These are phyloP conservation scores for Pycnonotus jocosus DNA, from an alignment of 2,113 vertebrate genomes.

Conservation along the genomic window DNA sequence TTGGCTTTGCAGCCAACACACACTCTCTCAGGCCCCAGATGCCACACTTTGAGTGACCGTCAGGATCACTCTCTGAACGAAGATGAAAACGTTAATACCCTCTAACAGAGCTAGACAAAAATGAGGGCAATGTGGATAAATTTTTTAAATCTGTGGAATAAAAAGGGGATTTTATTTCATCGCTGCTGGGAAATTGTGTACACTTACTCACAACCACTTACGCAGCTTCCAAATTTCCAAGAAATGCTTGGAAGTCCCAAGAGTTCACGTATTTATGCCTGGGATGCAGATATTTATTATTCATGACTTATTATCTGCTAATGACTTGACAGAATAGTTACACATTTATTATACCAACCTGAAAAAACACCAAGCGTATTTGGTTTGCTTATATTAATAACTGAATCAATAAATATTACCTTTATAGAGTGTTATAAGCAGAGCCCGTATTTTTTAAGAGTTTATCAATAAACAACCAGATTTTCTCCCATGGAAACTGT, in stretches of 20 bases:
- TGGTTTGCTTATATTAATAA: not conserved
- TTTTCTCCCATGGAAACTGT: not conserved
- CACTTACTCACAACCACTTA: not conserved
- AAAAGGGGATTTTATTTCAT: not conserved
- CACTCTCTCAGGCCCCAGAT: not conserved
- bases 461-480: not conserved
- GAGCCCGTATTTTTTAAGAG: not conserved
- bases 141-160: not conserved
- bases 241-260: not conserved
- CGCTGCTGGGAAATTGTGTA: not conserved
- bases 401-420: not conserved
- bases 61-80: not conserved
- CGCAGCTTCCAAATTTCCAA: not conserved
- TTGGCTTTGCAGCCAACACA: not conserved
- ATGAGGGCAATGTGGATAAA: not conserved
- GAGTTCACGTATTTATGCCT: not conserved
- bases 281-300: not conserved
- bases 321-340: not conserved
- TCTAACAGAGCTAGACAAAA: not conserved
- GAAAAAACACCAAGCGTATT: not conserved
- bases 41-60: not conserved
- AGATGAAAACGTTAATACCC: fast-evolving
- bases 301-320: not conserved
- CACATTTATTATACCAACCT: not conserved
- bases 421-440: not conserved